Conservation (phyloP, 2,113 vertebrate genomes). For the Beaufortia kweichowensis region DNA sequence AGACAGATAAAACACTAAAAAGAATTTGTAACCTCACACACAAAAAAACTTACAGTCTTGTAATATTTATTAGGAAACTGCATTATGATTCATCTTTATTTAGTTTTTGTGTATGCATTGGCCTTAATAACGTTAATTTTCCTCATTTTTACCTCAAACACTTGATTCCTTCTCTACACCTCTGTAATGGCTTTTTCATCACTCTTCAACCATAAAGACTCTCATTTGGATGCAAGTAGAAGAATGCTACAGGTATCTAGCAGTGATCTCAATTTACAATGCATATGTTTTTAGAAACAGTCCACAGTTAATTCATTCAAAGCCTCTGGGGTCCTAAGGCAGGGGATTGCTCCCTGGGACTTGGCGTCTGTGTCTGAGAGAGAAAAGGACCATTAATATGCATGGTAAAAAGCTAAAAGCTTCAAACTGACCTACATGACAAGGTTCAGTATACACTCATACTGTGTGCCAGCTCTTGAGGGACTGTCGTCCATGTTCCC, state of each 20-base stretch:
- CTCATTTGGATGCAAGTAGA: slow-evolving; percentile 50
- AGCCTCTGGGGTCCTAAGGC: slow-evolving; percentile 55
- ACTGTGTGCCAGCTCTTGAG: slow-evolving; percentile 66
- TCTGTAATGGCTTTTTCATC: slow-evolving; percentile 33
- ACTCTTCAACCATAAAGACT: slow-evolving; percentile 48
- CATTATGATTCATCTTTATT: too few relatives aligned
- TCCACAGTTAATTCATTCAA: slow-evolving; percentile 64
- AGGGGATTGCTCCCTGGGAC: slow-evolving; percentile 50
- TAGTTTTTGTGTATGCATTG: too few relatives aligned
- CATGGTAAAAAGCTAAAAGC: slow-evolving; percentile 74
- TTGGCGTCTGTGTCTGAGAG: not conserved
- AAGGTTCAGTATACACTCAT: slow-evolving; percentile 71
- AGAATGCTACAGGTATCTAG: slow-evolving; percentile 57
- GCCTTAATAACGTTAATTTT: too few relatives aligned
- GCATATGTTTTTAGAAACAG: slow-evolving; percentile 74
- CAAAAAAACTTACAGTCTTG: too few relatives aligned
- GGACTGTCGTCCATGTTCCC: slow-evolving; percentile 61
- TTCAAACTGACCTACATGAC: slow-evolving; percentile 75
- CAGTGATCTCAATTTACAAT: slow-evolving; percentile 72
- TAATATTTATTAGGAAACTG: too few relatives aligned
- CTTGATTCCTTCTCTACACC: slow-evolving; percentile 47
- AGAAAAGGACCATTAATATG: slow-evolving; percentile 68
- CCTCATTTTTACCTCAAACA: not conserved
- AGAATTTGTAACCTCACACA: too few relatives aligned
- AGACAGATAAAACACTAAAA: too few relatives aligned